Evolutionary conservation across 2,797 vertebrate species (phyloP).

Genomic region (Sparus aurata): DNA sequence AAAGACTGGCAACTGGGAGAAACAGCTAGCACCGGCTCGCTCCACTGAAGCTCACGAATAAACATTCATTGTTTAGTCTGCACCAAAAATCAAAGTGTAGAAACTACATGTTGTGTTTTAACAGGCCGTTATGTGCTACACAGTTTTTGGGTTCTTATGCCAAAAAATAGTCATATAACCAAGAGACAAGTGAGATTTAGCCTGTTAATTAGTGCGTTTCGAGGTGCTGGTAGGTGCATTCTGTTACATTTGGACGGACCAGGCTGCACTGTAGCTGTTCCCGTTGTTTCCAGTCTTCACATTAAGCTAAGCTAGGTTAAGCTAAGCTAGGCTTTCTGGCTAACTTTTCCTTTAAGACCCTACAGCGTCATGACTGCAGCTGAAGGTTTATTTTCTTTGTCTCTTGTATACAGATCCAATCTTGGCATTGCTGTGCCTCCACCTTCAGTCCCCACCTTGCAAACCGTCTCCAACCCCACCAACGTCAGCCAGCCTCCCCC

Average conservation of each 20-base stretch:
- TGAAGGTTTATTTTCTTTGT: neutral
- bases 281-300: neutral
- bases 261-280: neutral
- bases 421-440: constrained; percentile 83
- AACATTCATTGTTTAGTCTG: too few species aligned
- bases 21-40: neutral
- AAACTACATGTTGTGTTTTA: neutral
- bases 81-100: neutral
- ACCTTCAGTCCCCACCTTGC: constrained; percentile 79
- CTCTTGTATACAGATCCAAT: constrained; percentile 63
- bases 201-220: neutral
- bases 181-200: neutral
- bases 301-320: neutral
- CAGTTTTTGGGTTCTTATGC: neutral
- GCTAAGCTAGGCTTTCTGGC: neutral
- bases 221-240: neutral
- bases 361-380: neutral
- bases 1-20: neutral
- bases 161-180: neutral
- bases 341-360: neutral
- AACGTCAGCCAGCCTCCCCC: constrained; percentile 53
- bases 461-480: constrained; percentile 30
- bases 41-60: neutral
- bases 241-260: too few species aligned
- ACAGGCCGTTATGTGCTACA: neutral